Conservation (phyloP, 2,888 invertebrate species). For the Encarsia formosa region DNA sequence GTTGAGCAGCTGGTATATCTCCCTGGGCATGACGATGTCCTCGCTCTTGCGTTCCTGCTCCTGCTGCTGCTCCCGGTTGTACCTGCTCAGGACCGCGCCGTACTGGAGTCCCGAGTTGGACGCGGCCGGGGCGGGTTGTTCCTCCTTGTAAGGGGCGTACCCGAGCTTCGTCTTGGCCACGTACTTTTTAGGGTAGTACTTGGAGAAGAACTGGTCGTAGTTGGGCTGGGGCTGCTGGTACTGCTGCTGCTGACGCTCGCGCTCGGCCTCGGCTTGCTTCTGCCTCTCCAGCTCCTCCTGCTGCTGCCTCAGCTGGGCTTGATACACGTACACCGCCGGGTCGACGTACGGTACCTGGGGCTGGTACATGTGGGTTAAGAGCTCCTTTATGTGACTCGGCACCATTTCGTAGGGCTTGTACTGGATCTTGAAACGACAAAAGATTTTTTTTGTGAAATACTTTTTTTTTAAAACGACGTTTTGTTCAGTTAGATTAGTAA, state of each 20-base stretch:
- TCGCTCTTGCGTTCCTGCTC: conserved; percentile 1
- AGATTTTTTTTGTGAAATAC: no score
- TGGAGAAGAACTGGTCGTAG: conserved; percentile 9
- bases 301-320: conserved; percentile 11
- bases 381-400: conserved; percentile 39
- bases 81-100: conserved; percentile 6
- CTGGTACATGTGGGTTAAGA: conserved; percentile 37
- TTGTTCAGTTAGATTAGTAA: no score
- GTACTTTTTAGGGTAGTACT: conserved; percentile 5
- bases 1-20: conserved; percentile 40
- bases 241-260: neutral
- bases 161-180: conserved; percentile 26
- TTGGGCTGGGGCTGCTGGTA: neutral
- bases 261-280: neutral
- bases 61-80: conserved; percentile 2
- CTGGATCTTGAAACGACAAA: no score
- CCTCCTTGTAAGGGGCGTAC: conserved; percentile 36
- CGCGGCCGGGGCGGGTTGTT: conserved; percentile 6
- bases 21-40: conserved; percentile 38
- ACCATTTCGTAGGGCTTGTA: conserved; percentile 40
- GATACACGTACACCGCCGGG: conserved; percentile 40
- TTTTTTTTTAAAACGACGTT: no score
- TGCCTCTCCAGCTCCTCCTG: neutral
- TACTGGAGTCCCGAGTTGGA: neutral
- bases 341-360: conserved; percentile 41